A percentile compares a stretch with the other conserved stretches of the same genome.
These are phyloP conservation scores for Mobula birostris DNA, from an alignment of 2,113 vertebrate species.

Conservation along the genomic window DNA sequence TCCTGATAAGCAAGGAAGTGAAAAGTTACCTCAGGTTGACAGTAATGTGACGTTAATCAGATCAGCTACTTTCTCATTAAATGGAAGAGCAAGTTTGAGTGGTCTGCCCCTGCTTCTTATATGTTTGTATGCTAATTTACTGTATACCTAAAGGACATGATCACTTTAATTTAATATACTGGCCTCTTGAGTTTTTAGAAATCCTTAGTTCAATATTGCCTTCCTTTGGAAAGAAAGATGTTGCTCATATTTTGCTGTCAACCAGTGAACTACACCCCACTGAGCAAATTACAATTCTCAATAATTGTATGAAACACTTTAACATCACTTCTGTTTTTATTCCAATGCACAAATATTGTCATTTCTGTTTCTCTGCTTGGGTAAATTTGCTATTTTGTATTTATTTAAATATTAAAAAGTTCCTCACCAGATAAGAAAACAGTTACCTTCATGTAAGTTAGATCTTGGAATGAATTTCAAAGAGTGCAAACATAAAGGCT, in stretches of 20 bases:
- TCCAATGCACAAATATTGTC: constrained; percentile 69
- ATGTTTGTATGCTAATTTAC: background rate
- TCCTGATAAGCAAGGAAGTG: too few species aligned
- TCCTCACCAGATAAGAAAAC: constrained; percentile 75
- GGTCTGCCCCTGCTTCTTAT: too few species aligned
- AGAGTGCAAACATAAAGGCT: constrained; percentile 57
- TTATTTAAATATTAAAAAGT: constrained; percentile 64
- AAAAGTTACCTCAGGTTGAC: too few species aligned
- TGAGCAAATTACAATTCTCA: constrained; percentile 56
- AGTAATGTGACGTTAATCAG: too few species aligned
- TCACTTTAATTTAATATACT: background rate
- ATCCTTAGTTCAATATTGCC: background rate
- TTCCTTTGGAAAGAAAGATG: background rate
- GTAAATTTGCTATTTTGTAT: constrained; percentile 62
- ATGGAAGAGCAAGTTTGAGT: too few species aligned
- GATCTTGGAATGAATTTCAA: constrained; percentile 62
- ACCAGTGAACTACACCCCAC: constrained; percentile 40
- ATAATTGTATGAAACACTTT: constrained; percentile 44
- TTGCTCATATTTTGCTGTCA: background rate
- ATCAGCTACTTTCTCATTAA: too few species aligned
- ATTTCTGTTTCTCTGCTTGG: constrained; percentile 55
- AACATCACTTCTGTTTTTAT: constrained; percentile 58
- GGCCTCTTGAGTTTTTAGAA: background rate
- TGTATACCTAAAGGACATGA: background rate
- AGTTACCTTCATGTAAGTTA: constrained; percentile 62